These are phyloP conservation scores for Sarcophaga peregrina DNA, from an alignment of 1,140 invertebrate genomes.

Conservation along the genomic window DNA sequence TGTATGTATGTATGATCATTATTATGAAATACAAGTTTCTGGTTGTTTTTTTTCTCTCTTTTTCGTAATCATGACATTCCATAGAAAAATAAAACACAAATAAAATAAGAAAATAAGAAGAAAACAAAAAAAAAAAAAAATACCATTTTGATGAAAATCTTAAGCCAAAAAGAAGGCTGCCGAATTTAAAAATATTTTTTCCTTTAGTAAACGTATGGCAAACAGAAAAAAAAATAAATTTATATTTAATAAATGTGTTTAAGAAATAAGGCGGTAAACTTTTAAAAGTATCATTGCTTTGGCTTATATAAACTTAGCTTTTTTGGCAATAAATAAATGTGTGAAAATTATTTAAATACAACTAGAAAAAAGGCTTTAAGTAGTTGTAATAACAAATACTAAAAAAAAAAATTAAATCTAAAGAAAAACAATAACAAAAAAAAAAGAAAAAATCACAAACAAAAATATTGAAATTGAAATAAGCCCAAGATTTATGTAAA, in stretches of 20 bases:
- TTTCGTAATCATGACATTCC: neutral
- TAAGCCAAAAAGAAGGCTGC: slow-evolving; percentile 25
- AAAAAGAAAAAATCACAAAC: neutral
- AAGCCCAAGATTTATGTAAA: slow-evolving; percentile 22
- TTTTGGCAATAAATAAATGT: slow-evolving; percentile 26
- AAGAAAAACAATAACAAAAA: neutral
- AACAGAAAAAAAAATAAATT: slow-evolving; percentile 32
- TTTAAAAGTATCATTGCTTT: slow-evolving; percentile 36
- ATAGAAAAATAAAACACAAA: neutral
- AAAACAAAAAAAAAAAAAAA: slow-evolving; percentile 4
- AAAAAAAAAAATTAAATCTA: neutral
- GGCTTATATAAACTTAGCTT: slow-evolving; percentile 21
- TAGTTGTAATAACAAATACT: neutral
- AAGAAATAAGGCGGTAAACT: slow-evolving; percentile 34
- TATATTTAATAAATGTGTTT: slow-evolving; percentile 33
- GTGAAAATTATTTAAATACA: slow-evolving; percentile 35
- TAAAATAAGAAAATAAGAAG: too few species aligned
- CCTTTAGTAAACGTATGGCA: neutral
- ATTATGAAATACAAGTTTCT: slow-evolving; percentile 39
- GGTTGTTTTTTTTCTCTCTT: neutral
- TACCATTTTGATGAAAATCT: slow-evolving; percentile 38
- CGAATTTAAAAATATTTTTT: neutral
- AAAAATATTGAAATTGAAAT: neutral
- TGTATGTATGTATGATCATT: slow-evolving; percentile 23
- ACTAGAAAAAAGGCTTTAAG: neutral